Percentiles rank a stretch among this genome's conserved stretches.
Evolutionary conservation across 1,140 invertebrate genomes (phyloP).

Genomic region (Proctacanthus coquilletti): DNA sequence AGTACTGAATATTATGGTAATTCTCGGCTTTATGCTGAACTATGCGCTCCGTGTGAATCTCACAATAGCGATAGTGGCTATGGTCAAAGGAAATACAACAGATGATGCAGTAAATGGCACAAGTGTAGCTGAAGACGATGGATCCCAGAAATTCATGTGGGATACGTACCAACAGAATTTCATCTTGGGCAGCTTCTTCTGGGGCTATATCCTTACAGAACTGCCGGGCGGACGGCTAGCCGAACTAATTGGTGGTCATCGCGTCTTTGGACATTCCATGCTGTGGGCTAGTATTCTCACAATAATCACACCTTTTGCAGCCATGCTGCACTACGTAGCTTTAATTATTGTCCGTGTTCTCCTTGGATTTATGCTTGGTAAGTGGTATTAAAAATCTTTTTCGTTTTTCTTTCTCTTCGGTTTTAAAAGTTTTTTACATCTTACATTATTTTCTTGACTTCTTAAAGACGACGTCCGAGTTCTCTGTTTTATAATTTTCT

Average conservation of each 20-base stretch:
- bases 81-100: slow-evolving; percentile 41
- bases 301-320: slow-evolving; percentile 60
- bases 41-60: slow-evolving; percentile 79
- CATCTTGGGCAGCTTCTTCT: slow-evolving; percentile 74
- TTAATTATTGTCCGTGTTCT: slow-evolving; percentile 46
- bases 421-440: no score
- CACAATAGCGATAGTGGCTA: slow-evolving; percentile 77
- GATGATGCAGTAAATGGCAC: slow-evolving; percentile 25
- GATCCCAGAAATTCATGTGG: slow-evolving; percentile 43
- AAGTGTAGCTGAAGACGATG: slow-evolving; percentile 11
- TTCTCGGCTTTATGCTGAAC: slow-evolving; percentile 73
- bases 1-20: slow-evolving; percentile 68
- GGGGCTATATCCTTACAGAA: slow-evolving; percentile 74
- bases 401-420: not conserved
- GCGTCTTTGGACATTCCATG: slow-evolving; percentile 73
- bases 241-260: slow-evolving; percentile 58
- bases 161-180: slow-evolving; percentile 57
- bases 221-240: slow-evolving; percentile 71
- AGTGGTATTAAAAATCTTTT: slow-evolving; percentile 7
- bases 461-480: no score
- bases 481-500: no score
- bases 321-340: slow-evolving; percentile 42
- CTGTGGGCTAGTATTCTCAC: slow-evolving; percentile 66
- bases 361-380: slow-evolving; percentile 55
- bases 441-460: no score